Conservation (phyloP, 2,113 vertebrate genomes). For the Chunga burmeisteri region DNA sequence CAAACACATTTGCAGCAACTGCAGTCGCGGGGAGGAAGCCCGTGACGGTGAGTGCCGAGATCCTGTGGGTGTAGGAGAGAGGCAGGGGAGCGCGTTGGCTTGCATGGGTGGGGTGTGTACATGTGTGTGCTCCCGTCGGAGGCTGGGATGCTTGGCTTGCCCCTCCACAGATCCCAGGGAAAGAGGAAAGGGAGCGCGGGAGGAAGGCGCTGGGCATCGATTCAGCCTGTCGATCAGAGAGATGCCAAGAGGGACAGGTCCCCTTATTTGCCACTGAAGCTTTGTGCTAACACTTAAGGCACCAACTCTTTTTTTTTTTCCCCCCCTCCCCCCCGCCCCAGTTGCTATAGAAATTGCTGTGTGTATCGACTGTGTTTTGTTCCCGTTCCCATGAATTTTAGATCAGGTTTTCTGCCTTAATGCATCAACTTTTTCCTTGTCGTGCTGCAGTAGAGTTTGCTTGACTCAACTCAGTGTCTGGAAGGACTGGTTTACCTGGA, state of each 20-base stretch:
- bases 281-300: conserved; percentile 15
- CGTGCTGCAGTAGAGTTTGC: conserved; percentile 49
- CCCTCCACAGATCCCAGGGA: background rate
- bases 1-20: conserved; percentile 99
- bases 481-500: conserved; percentile 19
- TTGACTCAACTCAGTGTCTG: conserved; percentile 12
- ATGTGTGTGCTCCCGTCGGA: background rate
- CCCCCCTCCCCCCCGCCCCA: background rate
- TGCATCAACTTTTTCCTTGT: conserved; percentile 54
- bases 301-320: background rate
- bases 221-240: conserved; percentile 7
- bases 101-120: background rate
- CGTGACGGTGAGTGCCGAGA: conserved; percentile 89
- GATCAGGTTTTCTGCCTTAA: background rate
- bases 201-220: background rate
- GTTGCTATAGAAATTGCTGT: conserved; percentile 45
- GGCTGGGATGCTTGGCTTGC: conserved; percentile 15
- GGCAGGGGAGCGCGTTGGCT: background rate
- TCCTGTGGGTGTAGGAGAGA: conserved; percentile 35
- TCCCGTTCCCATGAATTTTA: conserved; percentile 1
- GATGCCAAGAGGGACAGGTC: conserved; percentile 36
- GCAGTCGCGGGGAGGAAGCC: conserved; percentile 91
- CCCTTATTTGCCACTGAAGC: conserved; percentile 5
- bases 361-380: conserved; percentile 18
- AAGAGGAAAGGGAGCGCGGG: background rate